These are phyloP conservation scores for Drosophila pegasa DNA, from an alignment of 2,888 invertebrate genomes.

Conservation along the genomic window DNA sequence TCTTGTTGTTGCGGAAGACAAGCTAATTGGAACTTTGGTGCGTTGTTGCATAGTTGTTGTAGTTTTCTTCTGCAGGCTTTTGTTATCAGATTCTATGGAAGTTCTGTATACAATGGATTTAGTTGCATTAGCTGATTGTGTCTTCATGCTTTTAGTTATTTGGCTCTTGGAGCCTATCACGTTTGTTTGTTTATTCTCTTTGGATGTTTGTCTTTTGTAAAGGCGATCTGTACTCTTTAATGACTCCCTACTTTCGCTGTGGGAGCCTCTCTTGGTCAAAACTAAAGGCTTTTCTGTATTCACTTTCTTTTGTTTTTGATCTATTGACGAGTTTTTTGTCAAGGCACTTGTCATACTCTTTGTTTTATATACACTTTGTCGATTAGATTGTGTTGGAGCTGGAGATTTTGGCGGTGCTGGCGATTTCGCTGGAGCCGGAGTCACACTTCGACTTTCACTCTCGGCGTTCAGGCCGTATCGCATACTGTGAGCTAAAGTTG, in stretches of 20 bases:
- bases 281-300: conserved; percentile 42
- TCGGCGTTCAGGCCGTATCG: conserved; percentile 84
- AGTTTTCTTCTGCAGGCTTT: conserved; percentile 55
- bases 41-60: conserved; percentile 57
- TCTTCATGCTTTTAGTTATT: conserved; percentile 73
- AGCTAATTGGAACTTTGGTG: conserved; percentile 73
- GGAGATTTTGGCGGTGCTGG: conserved; percentile 75
- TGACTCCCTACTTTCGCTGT: conserved; percentile 68
- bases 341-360: conserved; percentile 57
- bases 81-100: conserved; percentile 77
- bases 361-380: conserved; percentile 49
- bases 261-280: conserved; percentile 57
- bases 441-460: conserved; percentile 61
- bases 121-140: conserved; percentile 72
- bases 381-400: conserved; percentile 44
- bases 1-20: conserved; percentile 67
- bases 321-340: conserved; percentile 55
- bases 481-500: conserved; percentile 87
- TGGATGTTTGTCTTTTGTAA: conserved; percentile 68
- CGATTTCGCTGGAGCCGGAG: conserved; percentile 60
- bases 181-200: conserved; percentile 68
- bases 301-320: conserved; percentile 54
- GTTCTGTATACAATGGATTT: conserved; percentile 75
- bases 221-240: conserved; percentile 63
- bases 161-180: conserved; percentile 80